phyloP scores from a whole-genome alignment of 2,797 vertebrate genomes.

The Sebastolobus alascanus region DNA sequence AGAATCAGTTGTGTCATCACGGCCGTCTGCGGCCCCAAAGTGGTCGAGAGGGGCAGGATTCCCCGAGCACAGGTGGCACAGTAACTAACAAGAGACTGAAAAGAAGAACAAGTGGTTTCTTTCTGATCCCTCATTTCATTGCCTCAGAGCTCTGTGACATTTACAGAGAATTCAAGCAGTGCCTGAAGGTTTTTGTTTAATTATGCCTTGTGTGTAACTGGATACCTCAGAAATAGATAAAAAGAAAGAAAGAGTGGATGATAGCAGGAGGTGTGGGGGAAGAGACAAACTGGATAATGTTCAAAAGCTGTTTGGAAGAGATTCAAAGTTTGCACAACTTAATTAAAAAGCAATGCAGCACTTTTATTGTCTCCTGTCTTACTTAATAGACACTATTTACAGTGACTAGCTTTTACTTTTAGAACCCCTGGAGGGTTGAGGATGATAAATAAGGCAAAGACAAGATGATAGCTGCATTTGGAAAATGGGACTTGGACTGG shows the following conservation, averaged over 20 bases:
- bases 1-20: constrained; percentile 80
- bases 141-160: constrained; percentile 28
- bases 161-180: constrained; percentile 33
- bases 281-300: constrained; percentile 60
- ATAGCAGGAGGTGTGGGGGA: constrained; percentile 15
- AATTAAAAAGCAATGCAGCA: constrained; percentile 51
- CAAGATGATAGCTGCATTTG: constrained; percentile 21
- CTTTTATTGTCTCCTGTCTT: constrained; percentile 34
- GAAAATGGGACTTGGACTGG: constrained; percentile 3
- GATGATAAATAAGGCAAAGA: constrained; percentile 40
- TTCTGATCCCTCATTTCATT: neutral
- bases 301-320: constrained; percentile 71
- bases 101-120: constrained; percentile 12
- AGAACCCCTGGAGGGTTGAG: constrained; percentile 16
- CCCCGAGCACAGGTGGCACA: constrained; percentile 32
- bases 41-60: constrained; percentile 58
- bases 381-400: constrained; percentile 38
- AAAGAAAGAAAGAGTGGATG: constrained; percentile 9
- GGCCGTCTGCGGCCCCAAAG: constrained; percentile 59
- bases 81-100: constrained; percentile 45
- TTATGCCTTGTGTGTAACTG: constrained; percentile 60
- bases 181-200: constrained; percentile 48
- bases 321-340: constrained; percentile 74
- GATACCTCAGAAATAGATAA: constrained; percentile 10
- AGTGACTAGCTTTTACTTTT: constrained; percentile 18